Evolutionary conservation across 2,888 invertebrate genomes (phyloP), one percentile per base, ranked within the genome.

Genomic region (Mayetiola destructor): DNA sequence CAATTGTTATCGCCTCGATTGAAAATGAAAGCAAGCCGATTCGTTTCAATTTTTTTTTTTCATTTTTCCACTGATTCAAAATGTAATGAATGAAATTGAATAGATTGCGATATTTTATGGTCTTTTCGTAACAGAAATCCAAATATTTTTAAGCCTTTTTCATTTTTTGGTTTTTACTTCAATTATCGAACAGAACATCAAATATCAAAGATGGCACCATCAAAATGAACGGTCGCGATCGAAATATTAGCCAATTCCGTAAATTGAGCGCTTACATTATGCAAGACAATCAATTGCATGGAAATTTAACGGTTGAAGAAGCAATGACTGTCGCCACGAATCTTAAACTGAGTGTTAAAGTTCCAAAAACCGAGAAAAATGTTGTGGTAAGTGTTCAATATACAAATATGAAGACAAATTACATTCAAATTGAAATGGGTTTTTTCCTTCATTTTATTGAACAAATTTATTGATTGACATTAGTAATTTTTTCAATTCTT

Each of bases 191-290:
- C 53, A 89, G 89, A 73, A 86, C 86, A 20, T 80, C 82, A 58
- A 88, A 86, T 59, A 81, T 84, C 74, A 57, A 57, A 53, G 82
- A 84, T 66, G 89, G 89, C 56, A 85, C 85, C 65, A 85, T 90
- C 63, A 84, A 88, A 60, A 87, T 89, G 76, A 90, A 90, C 68
- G 87, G 86, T 8, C 79, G 81, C 68, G 88, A 88, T 72, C 79
- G 89, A 61, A 87, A 88, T 71, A 72, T 88, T 61, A 88, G 88
- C 63, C 79, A 82, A 64, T 95, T 95, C 76, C 81, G 92, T 59
- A 94, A 94, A 74, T 77, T 92, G 63, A 93, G 93, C 0, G 92
- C 91, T 66, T 95, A 95, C 74, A 96, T 96, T 70, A 73, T 94
- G 93, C 95, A 96, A 71, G 90, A 91, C 68, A 91, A 91, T 73